Conservation (phyloP, 2,113 vertebrate species). For the Dicentrarchus labrax region DNA sequence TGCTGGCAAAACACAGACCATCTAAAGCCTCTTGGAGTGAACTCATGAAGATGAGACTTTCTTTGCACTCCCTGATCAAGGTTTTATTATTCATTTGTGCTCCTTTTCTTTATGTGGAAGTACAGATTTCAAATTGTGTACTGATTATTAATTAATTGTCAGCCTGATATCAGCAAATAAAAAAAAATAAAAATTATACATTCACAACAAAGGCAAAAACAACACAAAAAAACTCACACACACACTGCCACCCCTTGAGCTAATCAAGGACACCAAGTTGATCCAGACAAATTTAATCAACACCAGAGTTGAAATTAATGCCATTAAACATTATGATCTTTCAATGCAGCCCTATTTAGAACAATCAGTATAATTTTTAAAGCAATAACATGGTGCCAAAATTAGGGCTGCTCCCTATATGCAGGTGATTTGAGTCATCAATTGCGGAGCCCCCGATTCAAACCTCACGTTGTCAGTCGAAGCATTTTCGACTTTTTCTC, state of each 20-base stretch:
- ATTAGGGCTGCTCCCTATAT: background rate
- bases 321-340: background rate
- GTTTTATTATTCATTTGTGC: background rate
- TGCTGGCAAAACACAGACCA: slow-evolving; percentile 16
- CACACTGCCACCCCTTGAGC: slow-evolving; percentile 3
- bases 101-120: background rate
- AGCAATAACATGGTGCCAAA: background rate
- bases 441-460: background rate
- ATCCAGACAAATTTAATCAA: slow-evolving; percentile 34
- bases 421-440: slow-evolving; percentile 1
- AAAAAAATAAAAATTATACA: background rate
- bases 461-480: background rate
- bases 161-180: background rate
- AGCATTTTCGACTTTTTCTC: background rate
- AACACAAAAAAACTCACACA: background rate
- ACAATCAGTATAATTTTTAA: slow-evolving; percentile 10
- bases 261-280: slow-evolving; percentile 35
- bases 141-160: slow-evolving; percentile 13
- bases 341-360: slow-evolving; percentile 6
- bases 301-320: slow-evolving; percentile 7
- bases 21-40: slow-evolving; percentile 1
- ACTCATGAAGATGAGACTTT: slow-evolving; percentile 23
- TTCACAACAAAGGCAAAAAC: background rate
- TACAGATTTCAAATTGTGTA: background rate
- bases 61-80: background rate